phyloP scores from a whole-genome alignment of 2,113 vertebrate species.

The Odocoileus virginianus region DNA sequence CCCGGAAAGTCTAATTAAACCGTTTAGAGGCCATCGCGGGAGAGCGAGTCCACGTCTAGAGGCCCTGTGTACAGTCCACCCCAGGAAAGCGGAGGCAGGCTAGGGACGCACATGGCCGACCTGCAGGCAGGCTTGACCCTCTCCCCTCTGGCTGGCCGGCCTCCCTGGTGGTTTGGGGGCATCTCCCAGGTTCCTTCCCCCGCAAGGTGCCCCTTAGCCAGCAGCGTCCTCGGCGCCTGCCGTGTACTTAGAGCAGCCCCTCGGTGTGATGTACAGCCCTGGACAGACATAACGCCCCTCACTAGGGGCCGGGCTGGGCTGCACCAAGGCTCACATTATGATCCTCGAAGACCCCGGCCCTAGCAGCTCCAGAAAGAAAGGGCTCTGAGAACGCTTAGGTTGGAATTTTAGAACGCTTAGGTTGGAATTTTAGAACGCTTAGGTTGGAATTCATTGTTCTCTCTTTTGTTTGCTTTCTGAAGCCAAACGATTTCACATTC shows the following conservation, averaged over 20 bases:
- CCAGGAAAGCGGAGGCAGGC: neutral
- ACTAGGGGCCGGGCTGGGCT: conserved; percentile 71
- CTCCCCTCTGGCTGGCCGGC: neutral
- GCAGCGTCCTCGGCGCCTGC: conserved; percentile 66
- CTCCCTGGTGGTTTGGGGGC: rapidly evolving
- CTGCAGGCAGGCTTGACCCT: neutral
- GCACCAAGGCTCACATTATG: conserved; percentile 66
- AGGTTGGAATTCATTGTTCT: neutral
- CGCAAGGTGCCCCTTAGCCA: conserved; percentile 71
- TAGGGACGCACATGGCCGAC: neutral
- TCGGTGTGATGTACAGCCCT: conserved; percentile 77
- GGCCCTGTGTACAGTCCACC: neutral
- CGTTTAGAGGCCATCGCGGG: neutral
- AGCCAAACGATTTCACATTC: conserved; percentile 25
- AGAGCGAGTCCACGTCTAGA: conserved; percentile 35
- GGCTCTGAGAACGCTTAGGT: conserved; percentile 30
- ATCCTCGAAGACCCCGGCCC: conserved; percentile 53
- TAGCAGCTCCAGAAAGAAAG: neutral
- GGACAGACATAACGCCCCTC: conserved; percentile 77
- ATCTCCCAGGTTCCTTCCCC: neutral
- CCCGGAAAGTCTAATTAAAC: conserved; percentile 66
- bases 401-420: conserved; percentile 26
- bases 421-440: conserved; percentile 18
- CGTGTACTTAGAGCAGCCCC: conserved; percentile 73
- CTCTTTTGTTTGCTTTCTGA: neutral